Percentiles rank a stretch among this genome's conserved stretches.
These are phyloP conservation scores for Trissolcus brochymenae DNA, from an alignment of 2,888 invertebrate genomes.

Conservation along the genomic window DNA sequence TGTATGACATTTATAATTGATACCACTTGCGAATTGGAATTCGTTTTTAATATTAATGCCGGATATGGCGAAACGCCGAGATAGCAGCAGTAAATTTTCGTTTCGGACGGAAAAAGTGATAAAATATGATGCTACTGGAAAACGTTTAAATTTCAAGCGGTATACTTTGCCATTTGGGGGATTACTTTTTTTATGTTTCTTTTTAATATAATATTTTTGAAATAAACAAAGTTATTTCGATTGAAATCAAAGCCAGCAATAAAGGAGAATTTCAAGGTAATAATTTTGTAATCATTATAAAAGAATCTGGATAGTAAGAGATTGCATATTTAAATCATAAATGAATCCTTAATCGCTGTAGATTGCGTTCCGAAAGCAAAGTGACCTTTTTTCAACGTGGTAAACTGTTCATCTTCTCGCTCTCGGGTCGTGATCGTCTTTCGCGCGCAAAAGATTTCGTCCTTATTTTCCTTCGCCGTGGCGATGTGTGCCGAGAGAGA, in stretches of 20 bases:
- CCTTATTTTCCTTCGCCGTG: slow-evolving; percentile 39
- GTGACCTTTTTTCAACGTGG: slow-evolving; percentile 27
- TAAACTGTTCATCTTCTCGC: slow-evolving; percentile 36
- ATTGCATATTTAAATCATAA: too few relatives aligned
- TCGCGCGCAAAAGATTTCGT: slow-evolving; percentile 29
- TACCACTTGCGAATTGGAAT: slow-evolving; percentile 13
- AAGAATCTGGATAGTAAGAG: neutral
- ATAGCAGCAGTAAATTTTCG: slow-evolving; percentile 2
- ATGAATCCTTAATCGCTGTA: neutral
- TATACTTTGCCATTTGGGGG: neutral
- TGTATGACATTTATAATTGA: slow-evolving; percentile 24
- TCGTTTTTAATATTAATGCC: slow-evolving; percentile 36
- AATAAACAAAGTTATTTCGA: too few relatives aligned
- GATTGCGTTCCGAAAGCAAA: slow-evolving; percentile 18
- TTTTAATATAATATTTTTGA: too few relatives aligned
- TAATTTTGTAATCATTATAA: neutral
- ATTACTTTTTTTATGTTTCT: too few relatives aligned
- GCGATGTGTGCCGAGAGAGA: slow-evolving; percentile 10
- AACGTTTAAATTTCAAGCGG: neutral
- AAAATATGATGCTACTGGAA: slow-evolving; percentile 1
- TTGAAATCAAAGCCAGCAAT: too few relatives aligned
- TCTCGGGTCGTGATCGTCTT: slow-evolving; percentile 42
- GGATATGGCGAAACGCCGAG: slow-evolving; percentile 12
- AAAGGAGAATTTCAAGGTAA: neutral
- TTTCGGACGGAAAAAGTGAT: neutral